These are phyloP conservation scores for Steatocranus sp. DNA, from an alignment of 2,797 vertebrate species.

Conservation along the genomic window DNA sequence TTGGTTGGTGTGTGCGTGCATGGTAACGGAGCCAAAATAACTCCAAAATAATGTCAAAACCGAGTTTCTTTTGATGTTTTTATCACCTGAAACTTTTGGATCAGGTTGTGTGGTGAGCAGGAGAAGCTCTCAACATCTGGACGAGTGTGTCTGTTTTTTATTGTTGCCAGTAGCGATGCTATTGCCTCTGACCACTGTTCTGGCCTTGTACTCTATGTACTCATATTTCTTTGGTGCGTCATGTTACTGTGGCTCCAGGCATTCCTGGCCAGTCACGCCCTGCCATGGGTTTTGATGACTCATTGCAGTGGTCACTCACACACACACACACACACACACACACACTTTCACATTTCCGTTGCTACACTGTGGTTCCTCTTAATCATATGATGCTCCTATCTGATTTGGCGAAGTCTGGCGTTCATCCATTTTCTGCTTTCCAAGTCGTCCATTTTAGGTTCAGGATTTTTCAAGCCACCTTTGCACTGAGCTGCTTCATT, in stretches of 20 bases:
- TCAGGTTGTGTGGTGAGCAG: not conserved
- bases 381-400: conserved; percentile 21
- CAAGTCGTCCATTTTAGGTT: conserved; percentile 10
- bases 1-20: not conserved
- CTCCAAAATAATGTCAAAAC: not conserved
- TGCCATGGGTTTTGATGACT: conserved; percentile 39
- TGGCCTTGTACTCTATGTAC: conserved; percentile 11
- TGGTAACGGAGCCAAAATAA: not conserved
- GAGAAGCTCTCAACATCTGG: conserved; percentile 19
- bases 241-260: conserved; percentile 42
- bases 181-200: conserved; percentile 31
- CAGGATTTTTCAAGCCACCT: not conserved
- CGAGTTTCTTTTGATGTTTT: not conserved
- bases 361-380: conserved; percentile 10
- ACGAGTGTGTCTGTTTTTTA: conserved; percentile 23
- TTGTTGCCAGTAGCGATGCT: conserved; percentile 41
- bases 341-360: conserved; percentile 2
- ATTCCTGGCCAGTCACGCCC: conserved; percentile 45
- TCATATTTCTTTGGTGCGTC: conserved; percentile 48
- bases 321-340: not conserved
- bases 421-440: not conserved
- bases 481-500: not conserved
- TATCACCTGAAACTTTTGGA: not conserved
- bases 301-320: conserved; percentile 21
- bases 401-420: not conserved